Evolutionary conservation across 2,113 vertebrate species (phyloP), one percentile per base, ranked within the genome.

Genomic region (Muntiacus muntjak): DNA sequence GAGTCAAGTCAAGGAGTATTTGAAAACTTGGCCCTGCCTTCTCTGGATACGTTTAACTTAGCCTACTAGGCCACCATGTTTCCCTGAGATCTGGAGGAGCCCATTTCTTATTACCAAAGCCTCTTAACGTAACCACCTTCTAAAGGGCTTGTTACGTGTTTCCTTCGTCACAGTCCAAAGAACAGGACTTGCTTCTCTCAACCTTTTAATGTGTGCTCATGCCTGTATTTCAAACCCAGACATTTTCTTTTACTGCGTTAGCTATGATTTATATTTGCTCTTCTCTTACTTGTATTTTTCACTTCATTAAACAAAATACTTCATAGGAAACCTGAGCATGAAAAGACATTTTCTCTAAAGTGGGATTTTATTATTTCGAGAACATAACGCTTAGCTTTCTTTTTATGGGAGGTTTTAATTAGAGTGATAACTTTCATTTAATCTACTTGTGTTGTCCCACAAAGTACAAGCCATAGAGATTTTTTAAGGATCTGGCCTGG

Each of bases 361-460:
- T 86, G 19, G n/a, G n/a, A 97, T 86, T 88, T 96, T 81, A 90
- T 92, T 58, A 95, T 93, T 96, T 87, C 36, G 94, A 74, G n/a
- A 98, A 94, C 25, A 85, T 67, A 96, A 78, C 40, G 33, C 60
- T 98, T 93, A 71, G 23, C 83, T 92, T 92, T 95, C 58, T 95
- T 94, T 91, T 92, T 89, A 93, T 2, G 45, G 83, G 16, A 89
- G 36, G 12, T 96, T 97, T 97, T 74, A 40, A 23, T 40, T 86
- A 98, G 89, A 60, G 16, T 45, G 90, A 0, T 40, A 60, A 94
- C 17, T 94, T 91, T 67, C 89, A 88, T 64, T 5, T 95, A 52
- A 97, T 93, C 92, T 90, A 76, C 60, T 95, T 92, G 47, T 60
- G 84, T 84, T 95, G 33, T 50, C 95, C 95, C 97, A 50, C 55